These are phyloP conservation scores for Tenebrio molitor DNA, from an alignment of 1,140 invertebrate genomes.

Conservation along the genomic window DNA sequence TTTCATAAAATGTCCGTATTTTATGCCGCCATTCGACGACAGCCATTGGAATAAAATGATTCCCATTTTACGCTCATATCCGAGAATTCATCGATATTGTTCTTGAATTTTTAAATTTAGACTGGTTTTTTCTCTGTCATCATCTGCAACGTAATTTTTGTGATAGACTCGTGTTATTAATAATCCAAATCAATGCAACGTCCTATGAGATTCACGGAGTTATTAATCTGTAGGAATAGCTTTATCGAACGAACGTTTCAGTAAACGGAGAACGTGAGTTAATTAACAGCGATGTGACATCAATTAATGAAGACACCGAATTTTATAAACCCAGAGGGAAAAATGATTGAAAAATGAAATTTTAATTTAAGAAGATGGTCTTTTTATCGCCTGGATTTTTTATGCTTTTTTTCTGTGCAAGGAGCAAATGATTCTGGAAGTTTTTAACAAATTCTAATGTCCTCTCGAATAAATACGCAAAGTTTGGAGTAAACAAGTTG, in stretches of 20 bases:
- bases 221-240: constrained; percentile 7
- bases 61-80: too few species aligned
- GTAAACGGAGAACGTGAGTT: constrained; percentile 1
- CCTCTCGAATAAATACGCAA: constrained; percentile 22
- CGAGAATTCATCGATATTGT: too few species aligned
- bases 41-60: too few species aligned
- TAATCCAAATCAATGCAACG: too few species aligned
- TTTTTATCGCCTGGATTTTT: too few species aligned
- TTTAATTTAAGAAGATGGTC: neutral
- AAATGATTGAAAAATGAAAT: neutral
- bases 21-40: too few species aligned
- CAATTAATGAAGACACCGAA: neutral
- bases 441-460: constrained; percentile 34
- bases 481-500: constrained; percentile 34
- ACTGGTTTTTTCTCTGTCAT: too few species aligned
- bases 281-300: constrained; percentile 2
- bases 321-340: neutral
- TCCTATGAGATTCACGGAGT: neutral
- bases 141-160: too few species aligned
- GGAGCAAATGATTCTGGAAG: neutral
- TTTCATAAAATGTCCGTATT: too few species aligned
- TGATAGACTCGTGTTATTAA: too few species aligned
- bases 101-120: too few species aligned
- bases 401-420: too few species aligned
- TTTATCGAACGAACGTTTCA: constrained; percentile 3